Conservation (phyloP, 2,113 vertebrate genomes). For the Falco punctatus region DNA sequence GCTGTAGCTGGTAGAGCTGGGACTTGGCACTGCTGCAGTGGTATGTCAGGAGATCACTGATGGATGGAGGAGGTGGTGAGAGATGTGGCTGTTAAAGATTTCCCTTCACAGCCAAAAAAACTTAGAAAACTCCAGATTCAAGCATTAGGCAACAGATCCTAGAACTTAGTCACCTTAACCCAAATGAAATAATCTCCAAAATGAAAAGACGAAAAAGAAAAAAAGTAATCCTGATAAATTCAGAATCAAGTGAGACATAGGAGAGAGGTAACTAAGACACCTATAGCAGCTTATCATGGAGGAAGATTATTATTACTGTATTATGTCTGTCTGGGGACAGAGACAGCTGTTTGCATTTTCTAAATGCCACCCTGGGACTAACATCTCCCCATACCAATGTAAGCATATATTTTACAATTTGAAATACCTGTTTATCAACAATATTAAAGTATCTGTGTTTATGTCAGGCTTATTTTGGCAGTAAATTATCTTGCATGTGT, state of each 20-base stretch:
- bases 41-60: neutral
- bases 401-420: conserved; percentile 30
- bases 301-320: conserved; percentile 47
- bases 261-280: conserved; percentile 8
- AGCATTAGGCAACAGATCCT: neutral
- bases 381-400: conserved; percentile 13
- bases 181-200: neutral
- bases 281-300: conserved; percentile 56
- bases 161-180: neutral
- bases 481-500: neutral
- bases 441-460: neutral
- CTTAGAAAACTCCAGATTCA: neutral
- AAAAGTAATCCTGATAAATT: neutral
- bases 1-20: neutral
- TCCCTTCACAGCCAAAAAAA: neutral
- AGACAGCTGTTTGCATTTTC: conserved; percentile 38
- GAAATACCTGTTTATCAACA: conserved; percentile 30
- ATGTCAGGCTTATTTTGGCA: neutral
- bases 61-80: neutral
- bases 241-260: neutral
- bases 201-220: neutral
- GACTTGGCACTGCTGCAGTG: neutral
- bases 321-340: conserved; percentile 45
- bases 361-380: conserved; percentile 33
- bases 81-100: neutral